Evolutionary conservation across 2,888 invertebrate genomes (phyloP).

Genomic region (Adelphocoris suturalis): DNA sequence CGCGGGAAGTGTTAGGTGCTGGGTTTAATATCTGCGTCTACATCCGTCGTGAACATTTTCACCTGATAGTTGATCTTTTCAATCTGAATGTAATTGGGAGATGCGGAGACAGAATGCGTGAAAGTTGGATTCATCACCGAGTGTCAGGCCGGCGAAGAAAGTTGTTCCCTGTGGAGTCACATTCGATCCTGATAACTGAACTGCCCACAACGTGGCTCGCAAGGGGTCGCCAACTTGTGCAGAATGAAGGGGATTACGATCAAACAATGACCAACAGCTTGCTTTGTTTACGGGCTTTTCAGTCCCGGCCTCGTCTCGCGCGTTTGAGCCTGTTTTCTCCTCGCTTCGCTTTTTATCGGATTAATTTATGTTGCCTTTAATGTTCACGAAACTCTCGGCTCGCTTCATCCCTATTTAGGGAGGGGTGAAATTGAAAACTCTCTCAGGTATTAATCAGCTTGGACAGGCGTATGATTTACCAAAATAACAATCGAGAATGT

Average conservation of each 20-base stretch:
- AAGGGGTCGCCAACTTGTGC: conserved; percentile 4
- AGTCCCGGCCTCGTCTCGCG: neutral
- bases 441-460: neutral
- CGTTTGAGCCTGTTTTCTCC: conserved; percentile 14
- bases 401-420: neutral
- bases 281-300: conserved; percentile 34
- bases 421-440: neutral
- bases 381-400: conserved; percentile 26
- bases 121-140: neutral
- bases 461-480: too few species aligned
- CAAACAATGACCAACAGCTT: conserved; percentile 31
- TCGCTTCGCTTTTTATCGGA: conserved; percentile 8
- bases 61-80: too few species aligned
- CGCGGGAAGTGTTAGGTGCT: too few species aligned
- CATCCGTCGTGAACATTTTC: too few species aligned
- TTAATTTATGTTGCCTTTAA: neutral
- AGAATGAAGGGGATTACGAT: conserved; percentile 34
- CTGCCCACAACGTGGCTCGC: neutral
- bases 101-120: too few species aligned
- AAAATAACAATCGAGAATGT: too few species aligned
- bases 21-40: too few species aligned
- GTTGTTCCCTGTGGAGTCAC: conserved; percentile 19
- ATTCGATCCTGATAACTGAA: conserved; percentile 18
- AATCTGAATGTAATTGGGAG: too few species aligned
- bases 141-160: neutral